Evolutionary conservation across 2,888 invertebrate genomes (phyloP).

Genomic region (Acheta domesticus): DNA sequence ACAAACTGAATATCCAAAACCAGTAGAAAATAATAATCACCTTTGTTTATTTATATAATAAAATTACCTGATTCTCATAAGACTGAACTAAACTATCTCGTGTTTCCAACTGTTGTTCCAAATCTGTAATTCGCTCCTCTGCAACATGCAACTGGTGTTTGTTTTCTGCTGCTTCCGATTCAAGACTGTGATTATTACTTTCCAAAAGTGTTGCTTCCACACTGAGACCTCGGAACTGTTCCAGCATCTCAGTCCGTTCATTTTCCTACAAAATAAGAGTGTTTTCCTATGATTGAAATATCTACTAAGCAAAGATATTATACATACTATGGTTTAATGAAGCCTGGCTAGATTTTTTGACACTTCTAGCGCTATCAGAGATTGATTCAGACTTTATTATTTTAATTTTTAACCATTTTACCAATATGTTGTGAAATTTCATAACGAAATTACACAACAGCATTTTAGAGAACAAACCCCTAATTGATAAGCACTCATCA

Average conservation of each 20-base stretch:
- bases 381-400: too few species aligned
- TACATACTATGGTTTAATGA: background rate
- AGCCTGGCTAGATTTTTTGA: too few species aligned
- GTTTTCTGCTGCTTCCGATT: slow-evolving; percentile 70
- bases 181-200: slow-evolving; percentile 74
- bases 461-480: too few species aligned
- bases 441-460: too few species aligned
- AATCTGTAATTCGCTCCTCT: slow-evolving; percentile 57
- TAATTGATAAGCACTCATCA: too few species aligned
- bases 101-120: slow-evolving; percentile 61
- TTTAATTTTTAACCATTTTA: too few species aligned
- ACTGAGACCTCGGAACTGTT: slow-evolving; percentile 72
- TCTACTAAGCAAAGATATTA: background rate
- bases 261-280: slow-evolving; percentile 58
- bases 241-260: slow-evolving; percentile 74
- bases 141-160: slow-evolving; percentile 58
- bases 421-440: too few species aligned
- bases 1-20: too few species aligned
- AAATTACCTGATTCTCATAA: slow-evolving; percentile 56
- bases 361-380: too few species aligned
- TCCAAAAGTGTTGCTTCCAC: slow-evolving; percentile 74
- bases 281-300: too few species aligned
- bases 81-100: slow-evolving; percentile 54
- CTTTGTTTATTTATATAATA: background rate
- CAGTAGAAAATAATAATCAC: too few species aligned